Conservation (phyloP, 2,888 invertebrate genomes). For the Linyphia triangularis region DNA sequence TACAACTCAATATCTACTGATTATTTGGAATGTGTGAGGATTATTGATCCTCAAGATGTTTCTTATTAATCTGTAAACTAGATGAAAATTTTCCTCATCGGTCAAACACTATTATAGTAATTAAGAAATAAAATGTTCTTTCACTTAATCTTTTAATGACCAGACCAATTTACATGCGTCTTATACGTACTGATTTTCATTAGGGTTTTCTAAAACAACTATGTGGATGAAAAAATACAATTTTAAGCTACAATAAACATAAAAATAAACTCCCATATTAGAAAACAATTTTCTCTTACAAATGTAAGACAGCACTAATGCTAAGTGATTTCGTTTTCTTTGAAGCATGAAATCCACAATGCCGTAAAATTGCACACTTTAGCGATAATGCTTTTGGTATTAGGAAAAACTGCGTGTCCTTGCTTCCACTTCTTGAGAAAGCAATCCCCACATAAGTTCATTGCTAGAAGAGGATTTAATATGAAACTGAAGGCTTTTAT, state of each 20-base stretch:
- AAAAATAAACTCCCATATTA: no score
- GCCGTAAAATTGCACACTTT: conserved; percentile 16
- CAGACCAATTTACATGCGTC: no score
- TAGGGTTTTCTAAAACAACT: no score
- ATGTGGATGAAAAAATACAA: neutral
- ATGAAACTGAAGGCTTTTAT: neutral
- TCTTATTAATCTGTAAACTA: no score
- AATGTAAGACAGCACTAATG: neutral
- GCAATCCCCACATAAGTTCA: neutral
- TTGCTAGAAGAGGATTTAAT: neutral
- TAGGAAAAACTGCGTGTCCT: conserved; percentile 2
- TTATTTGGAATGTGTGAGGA: no score
- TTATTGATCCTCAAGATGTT: no score
- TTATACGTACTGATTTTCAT: neutral
- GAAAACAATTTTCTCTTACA: no score
- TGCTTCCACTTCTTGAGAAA: neutral
- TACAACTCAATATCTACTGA: no score
- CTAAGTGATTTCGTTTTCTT: neutral
- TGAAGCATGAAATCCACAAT: conserved; percentile 17
- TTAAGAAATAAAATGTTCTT: no score
- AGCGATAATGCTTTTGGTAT: conserved; percentile 13
- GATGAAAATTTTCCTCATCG: no score
- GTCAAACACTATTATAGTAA: no score
- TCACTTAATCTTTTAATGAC: no score
- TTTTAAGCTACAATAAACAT: neutral